Evolutionary conservation across 1,140 invertebrate species (phyloP), one percentile per base, ranked within the genome.

Genomic region (Lordiphosa clarofinis): DNA sequence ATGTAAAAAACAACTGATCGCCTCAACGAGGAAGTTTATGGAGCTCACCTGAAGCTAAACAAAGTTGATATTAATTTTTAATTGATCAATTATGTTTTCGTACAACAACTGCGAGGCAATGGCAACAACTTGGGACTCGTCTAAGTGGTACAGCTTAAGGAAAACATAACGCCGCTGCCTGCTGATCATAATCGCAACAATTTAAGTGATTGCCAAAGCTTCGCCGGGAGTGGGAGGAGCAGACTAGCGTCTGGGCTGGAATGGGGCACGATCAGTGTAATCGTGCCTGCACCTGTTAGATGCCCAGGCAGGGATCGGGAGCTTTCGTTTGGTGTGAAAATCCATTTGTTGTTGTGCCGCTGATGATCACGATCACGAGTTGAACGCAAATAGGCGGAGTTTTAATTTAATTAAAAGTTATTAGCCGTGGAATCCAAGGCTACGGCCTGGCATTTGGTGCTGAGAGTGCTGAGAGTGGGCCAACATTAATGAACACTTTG

Each of bases 341-440:
- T 61, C 57, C 76, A 81, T 81, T 74, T 79, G 74, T 70, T 79
- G 68, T 40, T 57, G 53, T 42, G 48, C 66, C 72, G 37, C 61
- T 44, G 58, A 70, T 69, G 74, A 78, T 73, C 66, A 81, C 57
- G 75, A 82, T 72, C 66, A 37, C 39, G 39, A 53, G 50, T 36
- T 70, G 67, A 81, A 67, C 75, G 70, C 75, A 74, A 81, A 81
- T 72, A 82, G 76, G 76, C 76, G 78, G 76, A 84, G 76, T 63
- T 59, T 81, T 73, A 84, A 82, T 82, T 82, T 82, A 82, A 82
- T 82, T 82, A 84, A 82, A 82, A 76, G 76, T 76, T 78, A 82
- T 82, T 82, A 82, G 76, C 56, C 47, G 38, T 35, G 56, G 71
- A 54, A 54, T 49, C 31, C 31, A 36, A 59, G 55, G 60, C 56